A percentile compares a stretch with the other conserved stretches of the same genome.
phyloP scores from a whole-genome alignment of 1,140 invertebrate species.

The Cydia pomonella region DNA sequence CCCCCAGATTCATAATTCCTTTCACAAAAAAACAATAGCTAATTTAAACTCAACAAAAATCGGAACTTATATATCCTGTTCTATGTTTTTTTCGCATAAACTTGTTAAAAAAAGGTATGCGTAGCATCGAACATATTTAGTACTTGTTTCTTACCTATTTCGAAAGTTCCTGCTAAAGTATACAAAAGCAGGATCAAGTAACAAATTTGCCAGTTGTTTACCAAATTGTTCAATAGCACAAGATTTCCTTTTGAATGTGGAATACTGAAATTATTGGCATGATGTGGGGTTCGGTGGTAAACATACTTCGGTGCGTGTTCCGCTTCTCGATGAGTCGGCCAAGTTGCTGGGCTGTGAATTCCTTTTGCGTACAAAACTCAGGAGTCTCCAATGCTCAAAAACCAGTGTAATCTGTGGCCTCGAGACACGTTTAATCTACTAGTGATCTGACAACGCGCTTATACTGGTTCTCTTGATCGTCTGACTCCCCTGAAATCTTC shows the following conservation, averaged over 20 bases:
- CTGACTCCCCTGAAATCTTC: not conserved
- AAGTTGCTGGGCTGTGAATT: not conserved
- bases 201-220: not conserved
- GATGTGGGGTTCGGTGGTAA: constrained; percentile 17
- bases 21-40: no score
- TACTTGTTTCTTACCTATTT: no score
- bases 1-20: no score
- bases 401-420: not conserved
- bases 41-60: no score
- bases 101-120: no score
- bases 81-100: no score
- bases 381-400: not conserved
- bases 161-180: not conserved
- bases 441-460: not conserved
- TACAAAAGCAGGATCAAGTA: not conserved
- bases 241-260: constrained; percentile 5
- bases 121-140: no score
- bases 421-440: not conserved
- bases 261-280: constrained; percentile 25
- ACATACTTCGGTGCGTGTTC: constrained; percentile 20
- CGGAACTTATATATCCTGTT: no score
- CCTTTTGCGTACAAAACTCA: not conserved
- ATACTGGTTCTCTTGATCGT: not conserved
- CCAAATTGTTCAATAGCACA: constrained; percentile 8
- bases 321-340: not conserved